Conservation (phyloP, 2,888 invertebrate species). For the Dryobotodes eremita region DNA sequence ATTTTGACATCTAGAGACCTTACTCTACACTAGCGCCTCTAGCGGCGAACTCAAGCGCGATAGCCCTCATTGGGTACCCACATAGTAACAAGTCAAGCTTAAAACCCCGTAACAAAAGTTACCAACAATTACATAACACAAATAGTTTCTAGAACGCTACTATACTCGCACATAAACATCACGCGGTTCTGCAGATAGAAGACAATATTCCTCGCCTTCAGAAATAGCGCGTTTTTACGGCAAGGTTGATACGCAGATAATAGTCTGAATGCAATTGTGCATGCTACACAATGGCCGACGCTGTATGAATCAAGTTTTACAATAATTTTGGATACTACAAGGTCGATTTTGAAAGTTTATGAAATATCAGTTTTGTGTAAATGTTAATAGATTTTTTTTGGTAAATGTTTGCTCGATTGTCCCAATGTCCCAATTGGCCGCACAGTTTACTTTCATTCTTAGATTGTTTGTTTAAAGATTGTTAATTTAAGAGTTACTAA, state of each 20-base stretch:
- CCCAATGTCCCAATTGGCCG: background rate
- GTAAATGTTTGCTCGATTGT: background rate
- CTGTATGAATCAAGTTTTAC: slow-evolving; percentile 42
- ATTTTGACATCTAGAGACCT: no score
- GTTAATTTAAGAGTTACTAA: no score
- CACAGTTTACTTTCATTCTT: background rate
- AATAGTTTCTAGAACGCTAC: slow-evolving; percentile 21
- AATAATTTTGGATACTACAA: slow-evolving; percentile 58
- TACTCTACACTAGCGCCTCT: no score
- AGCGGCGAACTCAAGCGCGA: no score
- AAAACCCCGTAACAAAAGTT: background rate
- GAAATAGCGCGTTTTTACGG: slow-evolving; percentile 21
- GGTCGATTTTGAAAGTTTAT: slow-evolving; percentile 60
- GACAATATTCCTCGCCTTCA: slow-evolving; percentile 47
- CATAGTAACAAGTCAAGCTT: background rate
- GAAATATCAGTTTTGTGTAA: slow-evolving; percentile 39
- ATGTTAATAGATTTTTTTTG: slow-evolving; percentile 8
- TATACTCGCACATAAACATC: slow-evolving; percentile 16
- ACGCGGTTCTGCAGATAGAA: slow-evolving; percentile 10
- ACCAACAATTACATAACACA: slow-evolving; percentile 38
- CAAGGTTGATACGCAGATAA: slow-evolving; percentile 64
- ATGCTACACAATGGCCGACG: slow-evolving; percentile 48
- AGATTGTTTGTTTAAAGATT: background rate
- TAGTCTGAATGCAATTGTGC: slow-evolving; percentile 57
- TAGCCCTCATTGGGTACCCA: background rate